Base-by-base conservation (phyloP, 2,888 invertebrate species). In the Idaea dimidiata region DNA sequence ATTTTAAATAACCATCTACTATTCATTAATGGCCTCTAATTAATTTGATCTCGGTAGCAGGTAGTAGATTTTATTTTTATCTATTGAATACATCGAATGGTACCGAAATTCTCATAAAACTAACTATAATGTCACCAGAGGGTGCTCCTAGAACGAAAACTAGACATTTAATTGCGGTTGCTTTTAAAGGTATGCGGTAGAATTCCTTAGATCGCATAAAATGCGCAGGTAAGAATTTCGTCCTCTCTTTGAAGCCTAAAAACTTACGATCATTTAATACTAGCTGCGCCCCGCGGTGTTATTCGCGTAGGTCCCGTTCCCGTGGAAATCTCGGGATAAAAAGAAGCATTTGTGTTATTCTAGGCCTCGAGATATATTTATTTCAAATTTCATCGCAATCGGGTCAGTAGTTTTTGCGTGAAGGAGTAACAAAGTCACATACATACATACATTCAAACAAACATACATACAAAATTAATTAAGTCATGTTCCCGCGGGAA, bases 41-140 rank as follows among this genome's bases (percentile, higher is more conserved):
- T 89, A 90, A 91, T 91, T 90, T 87, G 86, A 82, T 79, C 79
- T 80, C 81, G 72, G 84, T 84, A 83, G 84, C 91, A 89, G 90
- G 89, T 91, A 91, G 85, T 75, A 66, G 66, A 68, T 71, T 72
- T 76, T 73, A 68, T 67, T 69, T 76, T 81, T 83, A 80, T 78
- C 79, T 80, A 73, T 77, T 75, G 82, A 84, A 83, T 80, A 82
- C 82, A 75, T 79, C 62, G 66, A 61, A 64, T 60, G 65, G 70
- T 59, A 18, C 75, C 79, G 66, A 84, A 84, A 86, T 86, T 82
- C 83, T 78, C 78, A 76, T 78, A 81, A 83, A 83, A 79, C 43
- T 84, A 82, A 86, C 84, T 81, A 83, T 84, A 84, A 79, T 80
- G 76, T 79, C 72, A 66, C 77, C 71, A 66, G 71, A 68, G 75